Conservation (phyloP, 2,888 invertebrate species). For the Drosophila robusta region DNA sequence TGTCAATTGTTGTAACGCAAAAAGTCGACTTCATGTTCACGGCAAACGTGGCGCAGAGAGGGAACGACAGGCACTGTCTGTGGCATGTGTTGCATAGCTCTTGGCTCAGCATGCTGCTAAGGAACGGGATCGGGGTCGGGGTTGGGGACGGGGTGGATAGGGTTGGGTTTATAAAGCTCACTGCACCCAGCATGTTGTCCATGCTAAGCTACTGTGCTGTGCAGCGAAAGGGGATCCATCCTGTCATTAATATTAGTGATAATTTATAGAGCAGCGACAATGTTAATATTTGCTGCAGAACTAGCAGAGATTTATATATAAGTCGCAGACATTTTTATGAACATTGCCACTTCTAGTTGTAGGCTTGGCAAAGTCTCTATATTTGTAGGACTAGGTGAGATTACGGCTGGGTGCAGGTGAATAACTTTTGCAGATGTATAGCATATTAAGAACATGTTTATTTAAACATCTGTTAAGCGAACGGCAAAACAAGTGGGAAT, state of each 20-base stretch:
- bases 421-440: too few relatives aligned
- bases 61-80: slow-evolving; percentile 8
- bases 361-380: not conserved
- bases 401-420: too few relatives aligned
- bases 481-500: too few relatives aligned
- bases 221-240: slow-evolving; percentile 19
- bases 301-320: slow-evolving; percentile 4
- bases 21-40: slow-evolving; percentile 64
- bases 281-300: slow-evolving; percentile 31
- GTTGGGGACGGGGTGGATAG: not conserved
- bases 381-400: too few relatives aligned
- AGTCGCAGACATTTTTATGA: not conserved
- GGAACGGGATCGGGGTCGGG: not conserved
- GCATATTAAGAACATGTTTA: too few relatives aligned
- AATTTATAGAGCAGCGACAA: slow-evolving; percentile 47
- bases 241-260: slow-evolving; percentile 46
- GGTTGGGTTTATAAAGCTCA: slow-evolving; percentile 53
- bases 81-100: slow-evolving; percentile 50
- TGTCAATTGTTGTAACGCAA: slow-evolving; percentile 72
- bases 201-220: slow-evolving; percentile 30
- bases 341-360: not conserved
- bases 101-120: slow-evolving; percentile 12
- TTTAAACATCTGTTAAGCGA: too few relatives aligned
- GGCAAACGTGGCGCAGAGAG: slow-evolving; percentile 9
- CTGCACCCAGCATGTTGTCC: slow-evolving; percentile 56